Percentiles rank a stretch among this genome's conserved stretches.
phyloP scores from a whole-genome alignment of 1,140 invertebrate species.

The Eupristina koningsbergeri region DNA sequence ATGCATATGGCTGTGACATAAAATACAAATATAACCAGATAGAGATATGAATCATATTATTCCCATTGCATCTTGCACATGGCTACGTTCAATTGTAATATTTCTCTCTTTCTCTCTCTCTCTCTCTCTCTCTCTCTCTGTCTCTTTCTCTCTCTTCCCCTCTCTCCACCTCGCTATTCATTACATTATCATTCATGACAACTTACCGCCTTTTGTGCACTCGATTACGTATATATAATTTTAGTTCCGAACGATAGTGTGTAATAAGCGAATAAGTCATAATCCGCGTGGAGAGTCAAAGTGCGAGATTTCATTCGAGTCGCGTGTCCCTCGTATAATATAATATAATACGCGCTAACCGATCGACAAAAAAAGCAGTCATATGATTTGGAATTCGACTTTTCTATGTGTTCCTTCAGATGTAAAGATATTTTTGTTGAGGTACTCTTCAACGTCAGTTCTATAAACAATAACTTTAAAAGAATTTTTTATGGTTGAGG shows the following conservation, averaged over 20 bases:
- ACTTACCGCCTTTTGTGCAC: slow-evolving; percentile 45
- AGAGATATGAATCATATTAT: slow-evolving; percentile 1
- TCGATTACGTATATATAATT: slow-evolving; percentile 64
- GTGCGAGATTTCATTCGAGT: slow-evolving; percentile 27
- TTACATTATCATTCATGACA: slow-evolving; percentile 45
- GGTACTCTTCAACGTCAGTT: no score
- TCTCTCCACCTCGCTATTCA: not conserved
- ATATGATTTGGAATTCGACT: not conserved
- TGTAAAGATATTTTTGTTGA: no score
- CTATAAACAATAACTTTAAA: no score
- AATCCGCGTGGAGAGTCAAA: slow-evolving; percentile 32
- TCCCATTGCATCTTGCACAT: not conserved
- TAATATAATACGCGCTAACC: not conserved
- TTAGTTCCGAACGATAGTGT: slow-evolving; percentile 52
- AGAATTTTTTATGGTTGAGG: no score
- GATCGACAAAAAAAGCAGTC: not conserved
- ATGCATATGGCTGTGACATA: not conserved
- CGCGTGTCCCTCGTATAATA: not conserved
- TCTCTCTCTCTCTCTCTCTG: not conserved
- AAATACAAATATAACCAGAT: slow-evolving; percentile 20
- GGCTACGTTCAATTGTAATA: not conserved
- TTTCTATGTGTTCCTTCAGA: not conserved
- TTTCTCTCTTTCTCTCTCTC: not conserved
- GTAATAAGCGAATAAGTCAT: slow-evolving; percentile 48
- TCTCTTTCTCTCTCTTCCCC: not conserved